These are phyloP conservation scores for Polypterus senegalus DNA, from an alignment of 2,113 vertebrate genomes.

Conservation along the genomic window DNA sequence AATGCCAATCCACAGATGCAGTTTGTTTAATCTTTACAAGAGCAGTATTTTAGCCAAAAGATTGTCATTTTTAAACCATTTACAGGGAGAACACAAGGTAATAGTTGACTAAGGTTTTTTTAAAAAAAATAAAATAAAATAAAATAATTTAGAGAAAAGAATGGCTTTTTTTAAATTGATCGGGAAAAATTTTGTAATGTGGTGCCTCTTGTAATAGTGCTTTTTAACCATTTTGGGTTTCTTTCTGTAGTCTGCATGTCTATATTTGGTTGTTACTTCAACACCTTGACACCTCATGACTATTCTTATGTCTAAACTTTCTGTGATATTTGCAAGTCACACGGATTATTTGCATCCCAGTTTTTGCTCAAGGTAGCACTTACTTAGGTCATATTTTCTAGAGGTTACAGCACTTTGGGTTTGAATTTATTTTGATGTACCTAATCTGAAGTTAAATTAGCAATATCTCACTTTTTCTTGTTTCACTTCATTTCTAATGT, in stretches of 20 bases:
- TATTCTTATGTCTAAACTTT: constrained; percentile 34
- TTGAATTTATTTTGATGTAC: constrained; percentile 4
- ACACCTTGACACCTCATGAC: constrained; percentile 7
- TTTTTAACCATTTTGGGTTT: constrained; percentile 19
- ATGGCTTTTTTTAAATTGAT: constrained; percentile 17
- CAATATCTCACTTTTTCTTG: background rate
- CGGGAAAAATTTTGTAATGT: constrained; percentile 22
- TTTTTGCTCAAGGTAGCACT: constrained; percentile 12
- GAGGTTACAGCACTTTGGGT: constrained; percentile 16
- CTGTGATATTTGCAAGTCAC: constrained; percentile 7
- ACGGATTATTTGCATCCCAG: constrained; percentile 25
- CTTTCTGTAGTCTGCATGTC: constrained; percentile 22
- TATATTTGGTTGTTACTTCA: constrained; percentile 24
- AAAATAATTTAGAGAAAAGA: constrained; percentile 1
- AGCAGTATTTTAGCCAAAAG: constrained; percentile 24
- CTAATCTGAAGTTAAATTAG: background rate
- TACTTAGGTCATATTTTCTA: constrained; percentile 14
- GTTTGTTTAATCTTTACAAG: constrained; percentile 24
- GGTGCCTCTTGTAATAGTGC: constrained; percentile 31
- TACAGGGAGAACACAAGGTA: constrained; percentile 15
- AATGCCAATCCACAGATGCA: constrained; percentile 37
- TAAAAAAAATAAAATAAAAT: constrained; percentile 3
- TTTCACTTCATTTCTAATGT: constrained; percentile 3
- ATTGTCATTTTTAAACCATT: constrained; percentile 25
- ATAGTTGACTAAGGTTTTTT: constrained; percentile 9